A percentile compares a stretch with the other conserved stretches of the same genome.
phyloP scores from a whole-genome alignment of 53 echinoderm and acorn worm species.

The Henricia sp. region DNA sequence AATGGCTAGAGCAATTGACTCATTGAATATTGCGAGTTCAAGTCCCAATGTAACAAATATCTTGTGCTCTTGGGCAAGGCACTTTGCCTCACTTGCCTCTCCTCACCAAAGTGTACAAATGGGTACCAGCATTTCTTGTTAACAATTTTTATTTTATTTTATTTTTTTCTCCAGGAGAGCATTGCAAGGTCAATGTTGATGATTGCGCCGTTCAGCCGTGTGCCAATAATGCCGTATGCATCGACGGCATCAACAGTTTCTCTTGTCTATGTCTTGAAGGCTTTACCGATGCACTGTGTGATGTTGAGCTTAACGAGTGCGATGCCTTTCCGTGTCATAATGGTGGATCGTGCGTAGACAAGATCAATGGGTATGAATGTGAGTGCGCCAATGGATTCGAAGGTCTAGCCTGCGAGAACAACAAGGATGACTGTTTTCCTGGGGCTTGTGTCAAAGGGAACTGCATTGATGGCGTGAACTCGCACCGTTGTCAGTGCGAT shows the following conservation, averaged over 20 bases:
- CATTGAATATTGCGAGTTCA: too few species aligned
- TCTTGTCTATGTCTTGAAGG: constrained; percentile 44
- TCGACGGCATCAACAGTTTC: constrained; percentile 36
- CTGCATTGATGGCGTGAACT: constrained; percentile 34
- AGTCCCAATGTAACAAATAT: too few species aligned
- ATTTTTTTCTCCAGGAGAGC: too few species aligned
- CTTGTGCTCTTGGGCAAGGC: too few species aligned
- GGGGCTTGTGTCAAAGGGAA: constrained; percentile 55
- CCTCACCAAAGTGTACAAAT: too few species aligned
- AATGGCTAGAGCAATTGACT: too few species aligned
- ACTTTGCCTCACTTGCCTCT: too few species aligned
- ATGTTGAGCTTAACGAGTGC: constrained; percentile 44
- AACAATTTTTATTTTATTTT: too few species aligned
- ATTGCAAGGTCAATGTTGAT: constrained; percentile 31
- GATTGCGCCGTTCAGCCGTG: constrained; percentile 47
- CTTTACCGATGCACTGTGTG: constrained; percentile 40
- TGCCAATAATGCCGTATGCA: constrained; percentile 41
- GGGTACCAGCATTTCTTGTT: too few species aligned
- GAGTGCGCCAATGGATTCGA: constrained; percentile 38
- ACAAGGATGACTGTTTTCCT: constrained; percentile 55
- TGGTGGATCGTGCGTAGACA: constrained; percentile 41
- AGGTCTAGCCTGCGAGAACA: constrained; percentile 31
- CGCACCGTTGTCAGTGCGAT: constrained; percentile 43
- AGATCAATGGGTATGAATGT: constrained; percentile 39
- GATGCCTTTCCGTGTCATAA: constrained; percentile 11